Conservation (phyloP, 2,797 vertebrate species). For the Parauchenoglanis punctatus region DNA sequence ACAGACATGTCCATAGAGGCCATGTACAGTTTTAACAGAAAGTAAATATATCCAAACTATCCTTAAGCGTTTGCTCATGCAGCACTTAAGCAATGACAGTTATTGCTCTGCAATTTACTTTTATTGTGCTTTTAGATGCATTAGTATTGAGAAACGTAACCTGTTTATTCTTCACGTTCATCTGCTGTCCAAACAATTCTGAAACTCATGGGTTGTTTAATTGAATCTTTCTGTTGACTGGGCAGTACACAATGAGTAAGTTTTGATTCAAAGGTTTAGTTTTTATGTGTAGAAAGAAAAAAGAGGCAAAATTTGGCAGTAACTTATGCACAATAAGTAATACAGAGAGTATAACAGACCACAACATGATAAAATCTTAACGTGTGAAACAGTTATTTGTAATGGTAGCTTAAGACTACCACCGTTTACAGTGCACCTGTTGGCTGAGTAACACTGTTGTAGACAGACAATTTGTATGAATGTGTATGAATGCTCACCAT, state of each 20-base stretch:
- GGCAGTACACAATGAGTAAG: background rate
- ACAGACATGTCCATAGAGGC: constrained; percentile 52
- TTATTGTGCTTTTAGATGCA: constrained; percentile 80
- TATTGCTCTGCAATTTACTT: constrained; percentile 73
- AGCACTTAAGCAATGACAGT: constrained; percentile 69
- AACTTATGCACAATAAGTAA: background rate
- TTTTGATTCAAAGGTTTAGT: background rate
- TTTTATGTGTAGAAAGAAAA: constrained; percentile 7
- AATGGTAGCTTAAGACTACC: background rate
- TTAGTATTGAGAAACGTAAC: constrained; percentile 66
- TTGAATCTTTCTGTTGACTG: constrained; percentile 9
- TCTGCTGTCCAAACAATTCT: constrained; percentile 46
- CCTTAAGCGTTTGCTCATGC: constrained; percentile 45
- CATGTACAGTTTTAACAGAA: constrained; percentile 47
- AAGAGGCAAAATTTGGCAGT: background rate
- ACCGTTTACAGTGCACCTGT: background rate
- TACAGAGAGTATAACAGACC: background rate
- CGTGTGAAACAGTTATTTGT: background rate
- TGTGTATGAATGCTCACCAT: no score
- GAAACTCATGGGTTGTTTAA: constrained; percentile 14
- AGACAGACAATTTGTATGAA: background rate
- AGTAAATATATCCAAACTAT: constrained; percentile 57
- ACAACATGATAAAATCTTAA: background rate
- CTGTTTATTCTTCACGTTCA: constrained; percentile 55
- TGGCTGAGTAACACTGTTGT: background rate